A percentile compares a stretch with the other conserved stretches of the same genome.
Evolutionary conservation across 2,113 vertebrate genomes (phyloP).

Genomic region (Epinephelus fuscoguttatus): DNA sequence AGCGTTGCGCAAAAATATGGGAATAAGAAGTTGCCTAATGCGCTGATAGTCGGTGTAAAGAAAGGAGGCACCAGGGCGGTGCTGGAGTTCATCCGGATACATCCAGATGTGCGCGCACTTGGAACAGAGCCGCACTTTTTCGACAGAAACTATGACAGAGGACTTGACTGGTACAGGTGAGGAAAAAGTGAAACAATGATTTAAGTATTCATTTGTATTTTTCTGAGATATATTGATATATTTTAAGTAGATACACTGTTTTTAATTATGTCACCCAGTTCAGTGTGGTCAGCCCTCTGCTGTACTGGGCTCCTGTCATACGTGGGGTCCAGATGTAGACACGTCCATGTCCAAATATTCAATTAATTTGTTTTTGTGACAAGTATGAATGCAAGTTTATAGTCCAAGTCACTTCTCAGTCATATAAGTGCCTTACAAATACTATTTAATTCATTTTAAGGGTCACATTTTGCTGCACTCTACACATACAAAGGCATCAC

Average conservation of each 20-base stretch:
- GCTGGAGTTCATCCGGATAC: constrained; percentile 96
- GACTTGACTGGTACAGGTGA: constrained; percentile 98
- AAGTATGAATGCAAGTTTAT: background rate
- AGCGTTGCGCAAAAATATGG: constrained; percentile 81
- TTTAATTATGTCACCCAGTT: background rate
- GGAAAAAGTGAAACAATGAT: constrained; percentile 19
- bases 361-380: background rate
- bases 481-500: background rate
- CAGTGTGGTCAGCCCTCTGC: background rate
- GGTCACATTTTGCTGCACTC: background rate
- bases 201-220: background rate
- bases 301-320: background rate
- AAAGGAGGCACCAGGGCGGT: constrained; percentile 96
- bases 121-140: constrained; percentile 98
- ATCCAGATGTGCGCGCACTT: constrained; percentile 95
- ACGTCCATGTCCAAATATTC: background rate
- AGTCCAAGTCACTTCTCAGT: background rate
- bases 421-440: background rate
- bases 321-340: background rate
- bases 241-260: background rate
- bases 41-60: constrained; percentile 95
- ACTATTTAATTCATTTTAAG: background rate
- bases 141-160: constrained; percentile 94
- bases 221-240: background rate
- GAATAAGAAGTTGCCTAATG: constrained; percentile 92